A percentile compares a stretch with the other conserved stretches of the same genome.
These are phyloP conservation scores for Dilophus febrilis DNA, from an alignment of 2,888 invertebrate species.

Conservation along the genomic window DNA sequence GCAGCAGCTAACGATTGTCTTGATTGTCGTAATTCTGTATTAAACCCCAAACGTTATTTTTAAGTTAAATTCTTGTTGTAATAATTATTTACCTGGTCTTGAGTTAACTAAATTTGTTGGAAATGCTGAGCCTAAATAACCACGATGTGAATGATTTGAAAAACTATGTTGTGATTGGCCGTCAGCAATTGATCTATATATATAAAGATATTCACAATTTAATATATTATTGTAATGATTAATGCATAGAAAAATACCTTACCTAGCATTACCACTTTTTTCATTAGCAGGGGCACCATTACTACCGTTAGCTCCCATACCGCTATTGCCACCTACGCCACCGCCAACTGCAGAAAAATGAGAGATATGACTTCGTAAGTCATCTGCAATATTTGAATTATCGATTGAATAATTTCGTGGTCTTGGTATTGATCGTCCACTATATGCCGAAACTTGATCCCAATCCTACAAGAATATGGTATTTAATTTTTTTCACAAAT, in stretches of 20 bases:
- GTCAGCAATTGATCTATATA: slow-evolving; percentile 57
- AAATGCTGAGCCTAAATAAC: slow-evolving; percentile 46
- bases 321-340: too few species aligned
- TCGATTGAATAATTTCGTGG: slow-evolving; percentile 69
- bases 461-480: slow-evolving; percentile 50
- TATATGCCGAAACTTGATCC: slow-evolving; percentile 82
- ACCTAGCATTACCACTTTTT: slow-evolving; percentile 30
- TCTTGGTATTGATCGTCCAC: slow-evolving; percentile 75
- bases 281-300: not conserved
- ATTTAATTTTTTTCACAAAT: too few species aligned
- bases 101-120: slow-evolving; percentile 62
- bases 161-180: slow-evolving; percentile 83
- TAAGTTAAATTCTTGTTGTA: slow-evolving; percentile 1
- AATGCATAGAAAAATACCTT: slow-evolving; percentile 25
- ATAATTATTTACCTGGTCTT: slow-evolving; percentile 37
- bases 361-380: slow-evolving; percentile 49
- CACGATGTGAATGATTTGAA: slow-evolving; percentile 61
- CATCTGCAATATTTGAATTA: slow-evolving; percentile 47
- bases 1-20: slow-evolving; percentile 70
- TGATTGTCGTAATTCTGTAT: slow-evolving; percentile 65
- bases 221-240: not conserved
- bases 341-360: slow-evolving; percentile 51
- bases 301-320: too few species aligned
- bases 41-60: slow-evolving; percentile 1
- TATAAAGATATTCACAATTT: not conserved